Evolutionary conservation across 2,888 invertebrate species (phyloP).

Genomic region (Ellobium chinense): DNA sequence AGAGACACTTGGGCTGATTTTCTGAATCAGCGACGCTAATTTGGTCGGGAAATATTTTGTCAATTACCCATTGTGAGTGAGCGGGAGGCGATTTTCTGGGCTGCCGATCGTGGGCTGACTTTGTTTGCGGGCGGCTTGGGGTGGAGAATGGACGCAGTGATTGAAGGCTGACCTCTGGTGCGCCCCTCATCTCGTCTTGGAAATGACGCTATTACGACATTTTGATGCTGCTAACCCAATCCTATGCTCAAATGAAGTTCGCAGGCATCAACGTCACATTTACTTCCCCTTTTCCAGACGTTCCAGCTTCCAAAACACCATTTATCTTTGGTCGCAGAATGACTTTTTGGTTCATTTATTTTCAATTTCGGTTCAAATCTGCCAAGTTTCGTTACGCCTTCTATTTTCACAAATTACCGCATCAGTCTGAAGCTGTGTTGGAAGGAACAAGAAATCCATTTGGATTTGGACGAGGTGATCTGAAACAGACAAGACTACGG

Average conservation of each 20-base stretch:
- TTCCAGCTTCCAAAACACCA: slow-evolving; percentile 3
- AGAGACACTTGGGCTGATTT: slow-evolving; percentile 58
- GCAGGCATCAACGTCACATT: slow-evolving; percentile 20
- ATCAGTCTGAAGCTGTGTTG: too few species aligned
- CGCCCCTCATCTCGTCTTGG: slow-evolving; percentile 22
- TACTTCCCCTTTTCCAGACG: slow-evolving; percentile 1
- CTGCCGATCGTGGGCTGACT: slow-evolving; percentile 50
- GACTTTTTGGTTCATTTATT: slow-evolving; percentile 27
- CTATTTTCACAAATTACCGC: too few species aligned
- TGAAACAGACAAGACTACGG: too few species aligned
- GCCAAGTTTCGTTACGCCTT: background rate
- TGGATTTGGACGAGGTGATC: too few species aligned
- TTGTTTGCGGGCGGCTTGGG: slow-evolving; percentile 53
- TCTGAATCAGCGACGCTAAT: slow-evolving; percentile 56
- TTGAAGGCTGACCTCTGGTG: slow-evolving; percentile 45
- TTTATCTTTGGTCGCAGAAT: slow-evolving; percentile 3
- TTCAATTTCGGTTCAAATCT: slow-evolving; percentile 22
- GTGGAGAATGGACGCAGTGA: slow-evolving; percentile 51
- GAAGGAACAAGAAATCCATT: too few species aligned
- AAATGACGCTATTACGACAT: slow-evolving; percentile 46
- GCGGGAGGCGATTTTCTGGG: slow-evolving; percentile 55
- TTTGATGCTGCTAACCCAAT: slow-evolving; percentile 24
- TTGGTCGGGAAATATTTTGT: slow-evolving; percentile 62
- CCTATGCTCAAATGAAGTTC: slow-evolving; percentile 6
- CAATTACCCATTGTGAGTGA: slow-evolving; percentile 59